A percentile compares a stretch with the other conserved stretches of the same genome.
phyloP scores from a whole-genome alignment of 2,797 vertebrate species.

The Eleutherodactylus coqui region DNA sequence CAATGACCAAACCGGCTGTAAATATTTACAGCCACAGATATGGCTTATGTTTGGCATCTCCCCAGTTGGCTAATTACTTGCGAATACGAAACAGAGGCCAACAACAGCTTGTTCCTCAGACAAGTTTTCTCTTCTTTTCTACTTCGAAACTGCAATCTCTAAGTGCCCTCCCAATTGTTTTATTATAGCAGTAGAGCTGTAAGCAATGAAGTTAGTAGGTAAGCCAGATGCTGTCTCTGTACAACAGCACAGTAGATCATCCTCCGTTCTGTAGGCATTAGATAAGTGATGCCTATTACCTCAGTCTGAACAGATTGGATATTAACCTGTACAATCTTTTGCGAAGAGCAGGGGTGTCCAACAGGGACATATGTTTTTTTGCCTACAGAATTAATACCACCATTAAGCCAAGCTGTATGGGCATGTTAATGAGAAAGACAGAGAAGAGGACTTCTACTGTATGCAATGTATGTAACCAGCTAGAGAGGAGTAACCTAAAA shows the following conservation, averaged over 20 bases:
- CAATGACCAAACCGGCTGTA: slow-evolving; percentile 12
- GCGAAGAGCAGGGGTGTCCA: neutral
- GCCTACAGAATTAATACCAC: neutral
- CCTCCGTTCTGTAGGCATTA: neutral
- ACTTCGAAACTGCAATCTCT: neutral
- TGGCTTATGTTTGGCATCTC: slow-evolving; percentile 9
- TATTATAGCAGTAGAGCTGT: neutral
- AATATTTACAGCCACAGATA: slow-evolving; percentile 30
- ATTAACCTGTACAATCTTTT: neutral
- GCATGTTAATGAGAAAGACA: too few species aligned
- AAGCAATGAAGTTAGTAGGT: neutral
- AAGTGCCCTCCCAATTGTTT: slow-evolving; percentile 9
- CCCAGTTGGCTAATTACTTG: slow-evolving; percentile 48
- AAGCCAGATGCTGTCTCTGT: slow-evolving; percentile 2
- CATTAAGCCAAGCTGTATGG: too few species aligned
- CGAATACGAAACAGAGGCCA: neutral
- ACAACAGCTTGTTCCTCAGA: slow-evolving; percentile 39
- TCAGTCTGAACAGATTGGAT: neutral
- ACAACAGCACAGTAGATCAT: neutral
- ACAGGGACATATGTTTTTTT: neutral
- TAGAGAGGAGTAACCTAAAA: too few species aligned
- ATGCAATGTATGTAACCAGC: too few species aligned
- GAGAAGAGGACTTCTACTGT: too few species aligned
- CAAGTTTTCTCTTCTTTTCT: slow-evolving; percentile 18
- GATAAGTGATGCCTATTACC: neutral